These are phyloP conservation scores for Galerucella calmariensis DNA, from an alignment of 2,888 invertebrate species.

Conservation along the genomic window DNA sequence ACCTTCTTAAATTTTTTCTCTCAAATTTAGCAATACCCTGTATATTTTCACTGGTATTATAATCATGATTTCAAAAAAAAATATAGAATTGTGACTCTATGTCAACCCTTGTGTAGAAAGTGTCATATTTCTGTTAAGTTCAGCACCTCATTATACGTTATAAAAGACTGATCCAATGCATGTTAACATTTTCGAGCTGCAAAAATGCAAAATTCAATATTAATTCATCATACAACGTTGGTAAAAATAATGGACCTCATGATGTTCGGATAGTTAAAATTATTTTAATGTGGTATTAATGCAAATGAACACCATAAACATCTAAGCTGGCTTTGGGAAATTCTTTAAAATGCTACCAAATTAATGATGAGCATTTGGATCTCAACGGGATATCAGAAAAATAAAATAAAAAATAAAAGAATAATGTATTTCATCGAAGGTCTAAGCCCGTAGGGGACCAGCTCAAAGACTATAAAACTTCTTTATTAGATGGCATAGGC, in stretches of 20 bases:
- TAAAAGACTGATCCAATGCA: too few relatives aligned
- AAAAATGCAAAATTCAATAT: not conserved
- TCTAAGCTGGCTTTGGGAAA: slow-evolving; percentile 41
- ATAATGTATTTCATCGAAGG: slow-evolving; percentile 47
- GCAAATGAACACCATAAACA: slow-evolving; percentile 41
- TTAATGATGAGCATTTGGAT: slow-evolving; percentile 51
- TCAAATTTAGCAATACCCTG: too few relatives aligned
- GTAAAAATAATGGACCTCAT: slow-evolving; percentile 17
- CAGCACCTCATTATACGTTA: too few relatives aligned
- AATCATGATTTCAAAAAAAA: too few relatives aligned
- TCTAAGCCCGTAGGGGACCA: slow-evolving; percentile 41
- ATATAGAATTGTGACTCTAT: too few relatives aligned
- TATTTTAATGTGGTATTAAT: slow-evolving; percentile 46
- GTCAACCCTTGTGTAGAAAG: too few relatives aligned
- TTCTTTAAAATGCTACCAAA: slow-evolving; percentile 48
- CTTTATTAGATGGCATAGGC: slow-evolving; percentile 35
- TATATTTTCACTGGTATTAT: too few relatives aligned
- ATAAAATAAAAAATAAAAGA: slow-evolving; percentile 17
- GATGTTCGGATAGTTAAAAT: slow-evolving; percentile 26
- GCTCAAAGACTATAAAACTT: slow-evolving; percentile 34
- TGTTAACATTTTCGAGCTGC: not conserved
- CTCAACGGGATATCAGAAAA: slow-evolving; percentile 46
- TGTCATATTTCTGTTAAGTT: too few relatives aligned
- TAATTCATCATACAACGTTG: slow-evolving; percentile 6
- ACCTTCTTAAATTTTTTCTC: too few relatives aligned